Base-by-base conservation (phyloP, 2,797 vertebrate genomes). In the Liparis tanakae region DNA sequence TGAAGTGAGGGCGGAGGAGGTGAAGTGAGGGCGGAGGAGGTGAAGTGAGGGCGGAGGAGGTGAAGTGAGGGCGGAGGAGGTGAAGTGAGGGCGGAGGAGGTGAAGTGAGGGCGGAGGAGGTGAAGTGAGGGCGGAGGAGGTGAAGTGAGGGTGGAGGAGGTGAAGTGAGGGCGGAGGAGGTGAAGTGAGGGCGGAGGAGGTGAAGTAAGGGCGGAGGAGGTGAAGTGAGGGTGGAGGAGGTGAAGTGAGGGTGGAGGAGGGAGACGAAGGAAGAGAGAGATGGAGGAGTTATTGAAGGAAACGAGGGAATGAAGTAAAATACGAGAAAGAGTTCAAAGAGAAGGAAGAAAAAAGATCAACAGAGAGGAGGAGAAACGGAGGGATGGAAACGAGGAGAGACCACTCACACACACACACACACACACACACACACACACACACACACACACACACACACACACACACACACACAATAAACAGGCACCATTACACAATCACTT, bases 301-400 rank as follows among this genome's bases (percentile, higher is more conserved):
- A 56, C 4, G 54, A 64, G 10, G 22, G 54, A 64, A 76, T 60
- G 34, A 71, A 37, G 50, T 73, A 15, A 18, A n/a, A 62, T 15
- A 48, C 2, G 17, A 10, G 14, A 25, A 48, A 62, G 18, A 55
- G 12, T 17, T 5, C 9, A 59, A 48, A 22, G 20, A 56, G 4
- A 36, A 15, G 39, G 17, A 68, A n/a, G 30, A 17, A 69, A 69
- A 7, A 43, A 44, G 34, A 60, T 58, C 44, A n/a, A 20, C 8
- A 39, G 9, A 22, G 25, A 30, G 25, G 25, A 30, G 7, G 57
- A 15, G 7, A 54, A 60, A 44, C 25, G 71, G 56, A 80, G 46
- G 59, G 72, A 43, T 34, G 25, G 70, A 85, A 85, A 84, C 67
- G 75, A 73, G 70, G 74, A 68, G 57, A 57, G 76, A 79, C 30